Evolutionary conservation across 2,797 vertebrate species (phyloP), one percentile per base, ranked within the genome.

Genomic region (Caiman crocodilus): DNA sequence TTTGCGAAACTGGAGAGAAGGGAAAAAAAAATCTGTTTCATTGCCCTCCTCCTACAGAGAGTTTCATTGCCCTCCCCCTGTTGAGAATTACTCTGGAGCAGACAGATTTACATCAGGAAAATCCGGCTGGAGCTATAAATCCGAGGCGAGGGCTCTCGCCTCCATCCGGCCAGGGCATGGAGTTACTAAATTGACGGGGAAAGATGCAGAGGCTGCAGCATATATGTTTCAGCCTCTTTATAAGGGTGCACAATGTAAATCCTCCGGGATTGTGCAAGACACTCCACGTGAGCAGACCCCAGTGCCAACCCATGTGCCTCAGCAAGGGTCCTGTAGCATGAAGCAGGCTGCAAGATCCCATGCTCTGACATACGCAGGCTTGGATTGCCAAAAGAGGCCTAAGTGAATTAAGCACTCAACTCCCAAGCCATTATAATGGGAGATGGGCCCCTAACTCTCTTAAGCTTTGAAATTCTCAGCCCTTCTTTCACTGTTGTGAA

Each of bases 61-160:
- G 67, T 71, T 71, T 71, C 14, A 7, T 35, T 42, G 32, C 21
- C 32, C 21, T 32, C 14, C 7, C 21, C 21, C 67, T 50, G 26
- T 3, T 8, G 0, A n/a, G n/a, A n/a, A n/a, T n/a, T 18, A 16
- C 35, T 30, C 25, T 3, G 57, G 6, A 56, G n/a, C 35, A 23
- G 32, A 63, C 5, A 7, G 16, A n/a, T 6, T 17, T 3, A n/a
- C 65, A 67, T 16, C 13, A 35, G 32, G 65, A 32, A 6, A 7
- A 6, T 5, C 21, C 0, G 15, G 55, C 5, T 0, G 12, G 16
- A 28, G 8, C 13, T 8, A 59, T 14, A 42, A 71, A 71, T 42
- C 32, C 32, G 25, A 71, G 67, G 25, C 21, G 25, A 25, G 23
- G 23, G 67, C 25, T 20, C 32, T 71, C 3, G 12, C 21, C 32